Percentiles rank a stretch among this genome's conserved stretches.
Conservation (phyloP, 2,797 vertebrate genomes). For the Steatocranus sp. region DNA sequence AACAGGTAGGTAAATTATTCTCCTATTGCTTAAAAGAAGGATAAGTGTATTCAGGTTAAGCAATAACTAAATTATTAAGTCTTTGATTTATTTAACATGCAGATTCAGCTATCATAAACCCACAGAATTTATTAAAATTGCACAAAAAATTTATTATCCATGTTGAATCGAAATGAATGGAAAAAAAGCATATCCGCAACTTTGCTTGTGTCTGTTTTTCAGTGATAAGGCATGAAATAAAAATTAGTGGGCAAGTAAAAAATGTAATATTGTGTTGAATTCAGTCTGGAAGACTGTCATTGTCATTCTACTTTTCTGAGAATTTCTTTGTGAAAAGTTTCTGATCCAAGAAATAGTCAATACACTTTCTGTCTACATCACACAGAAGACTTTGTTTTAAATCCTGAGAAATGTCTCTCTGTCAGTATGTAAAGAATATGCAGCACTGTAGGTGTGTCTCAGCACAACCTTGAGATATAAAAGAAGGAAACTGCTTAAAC, state of each 20-base stretch:
- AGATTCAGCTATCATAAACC: background rate
- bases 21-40: background rate
- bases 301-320: background rate
- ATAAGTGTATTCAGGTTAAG: background rate
- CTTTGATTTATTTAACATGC: background rate
- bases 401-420: background rate
- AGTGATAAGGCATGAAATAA: background rate
- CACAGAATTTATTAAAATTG: background rate
- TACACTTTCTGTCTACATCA: background rate
- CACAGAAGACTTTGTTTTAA: background rate
- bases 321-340: background rate
- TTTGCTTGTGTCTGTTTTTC: background rate
- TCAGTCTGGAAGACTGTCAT: background rate
- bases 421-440: background rate
- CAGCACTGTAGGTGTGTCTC: background rate
- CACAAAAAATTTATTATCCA: background rate
- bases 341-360: background rate
- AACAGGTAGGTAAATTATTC: background rate
- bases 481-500: conserved; percentile 8
- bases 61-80: background rate
- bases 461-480: background rate
- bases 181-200: background rate
- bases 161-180: background rate
- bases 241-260: background rate
- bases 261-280: background rate